Base-by-base conservation (phyloP, 2,797 vertebrate species). In the Aplochiton taeniatus region DNA sequence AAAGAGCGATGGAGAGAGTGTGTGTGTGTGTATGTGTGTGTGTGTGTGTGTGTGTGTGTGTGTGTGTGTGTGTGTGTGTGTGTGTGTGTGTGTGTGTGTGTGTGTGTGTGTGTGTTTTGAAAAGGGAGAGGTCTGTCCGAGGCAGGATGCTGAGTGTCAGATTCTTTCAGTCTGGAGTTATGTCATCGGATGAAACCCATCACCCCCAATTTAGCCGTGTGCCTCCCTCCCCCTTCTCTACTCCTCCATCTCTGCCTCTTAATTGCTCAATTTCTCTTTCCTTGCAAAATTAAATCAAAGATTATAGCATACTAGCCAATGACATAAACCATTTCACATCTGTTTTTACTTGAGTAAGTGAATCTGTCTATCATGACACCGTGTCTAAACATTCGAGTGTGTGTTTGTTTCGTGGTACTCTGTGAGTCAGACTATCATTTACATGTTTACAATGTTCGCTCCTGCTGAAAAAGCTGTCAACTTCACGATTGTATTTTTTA, bases 171-270 rank as follows among this genome's bases (percentile, higher is more conserved):
- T 49, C 55, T 57, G 63, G 51, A 43, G 53, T 53, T 52, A 42
- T 52, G 42, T 58, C 48, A 52, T 51, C 8, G 45, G 66, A 49
- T 69, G 18, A 58, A 70, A 41, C 11, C 48, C 43, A 58, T 44
- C 41, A 51, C 13, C 59, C 41, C 12, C 20, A 46, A 10, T 17
- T 49, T 14, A 50, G 48, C 13, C 13, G 48, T 11, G 11, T 16
- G 19, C 48, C 45, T 59, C 42, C 31, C 51, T 19, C 10, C 49
- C 41, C 8, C 1, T 16, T 12, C 8, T n/a, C n/a, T n/a, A n/a
- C 18, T 41, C 56, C 42, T n/a, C 14, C 53, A 50, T n/a, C 45
- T 57, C 20, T 57, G 51, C 9, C 9, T 11, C 31, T 12, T 17
- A n/a, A 9, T 4, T 16, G n/a, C 50, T 51, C 20, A 42, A 42